A percentile compares a stretch with the other conserved stretches of the same genome.
Evolutionary conservation across 2,888 invertebrate genomes (phyloP).

Genomic region (Drosophila subsilvestris): DNA sequence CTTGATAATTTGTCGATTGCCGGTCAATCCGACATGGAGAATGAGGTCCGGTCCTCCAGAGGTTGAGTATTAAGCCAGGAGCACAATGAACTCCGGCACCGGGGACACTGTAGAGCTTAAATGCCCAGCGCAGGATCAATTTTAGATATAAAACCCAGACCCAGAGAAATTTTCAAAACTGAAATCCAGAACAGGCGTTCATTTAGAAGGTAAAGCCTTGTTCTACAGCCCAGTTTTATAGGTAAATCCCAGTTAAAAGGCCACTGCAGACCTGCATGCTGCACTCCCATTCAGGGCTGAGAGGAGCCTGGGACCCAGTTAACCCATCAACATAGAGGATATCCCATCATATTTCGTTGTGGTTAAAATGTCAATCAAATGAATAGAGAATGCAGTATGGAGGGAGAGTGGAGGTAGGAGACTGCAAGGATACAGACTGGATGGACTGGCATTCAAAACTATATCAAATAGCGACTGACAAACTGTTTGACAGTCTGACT

Average conservation of each 20-base stretch:
- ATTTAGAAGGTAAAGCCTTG: neutral
- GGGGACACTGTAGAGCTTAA: neutral
- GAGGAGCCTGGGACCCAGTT: neutral
- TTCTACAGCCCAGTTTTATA: neutral
- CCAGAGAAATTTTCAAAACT: neutral
- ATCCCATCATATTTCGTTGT: constrained; percentile 66
- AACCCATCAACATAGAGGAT: constrained; percentile 22
- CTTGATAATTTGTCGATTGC: constrained; percentile 50
- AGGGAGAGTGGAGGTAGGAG: neutral
- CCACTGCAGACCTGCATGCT: neutral
- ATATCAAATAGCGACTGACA: constrained; percentile 53
- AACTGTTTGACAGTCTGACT: constrained; percentile 60
- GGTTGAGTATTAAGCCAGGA: neutral
- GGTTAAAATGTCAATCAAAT: constrained; percentile 74
- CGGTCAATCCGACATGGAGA: neutral
- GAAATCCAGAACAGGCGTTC: neutral
- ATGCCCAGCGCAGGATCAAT: neutral
- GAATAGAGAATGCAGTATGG: constrained; percentile 47
- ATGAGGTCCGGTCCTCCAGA: neutral
- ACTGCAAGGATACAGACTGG: constrained; percentile 12
- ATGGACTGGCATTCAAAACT: constrained; percentile 59
- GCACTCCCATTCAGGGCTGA: neutral
- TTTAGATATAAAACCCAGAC: too few species aligned
- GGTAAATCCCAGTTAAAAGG: neutral
- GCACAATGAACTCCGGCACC: constrained; percentile 20